A percentile compares a stretch with the other conserved stretches of the same genome.
phyloP scores from a whole-genome alignment of 2,888 invertebrate species.

The Drosophila nigricruria region DNA sequence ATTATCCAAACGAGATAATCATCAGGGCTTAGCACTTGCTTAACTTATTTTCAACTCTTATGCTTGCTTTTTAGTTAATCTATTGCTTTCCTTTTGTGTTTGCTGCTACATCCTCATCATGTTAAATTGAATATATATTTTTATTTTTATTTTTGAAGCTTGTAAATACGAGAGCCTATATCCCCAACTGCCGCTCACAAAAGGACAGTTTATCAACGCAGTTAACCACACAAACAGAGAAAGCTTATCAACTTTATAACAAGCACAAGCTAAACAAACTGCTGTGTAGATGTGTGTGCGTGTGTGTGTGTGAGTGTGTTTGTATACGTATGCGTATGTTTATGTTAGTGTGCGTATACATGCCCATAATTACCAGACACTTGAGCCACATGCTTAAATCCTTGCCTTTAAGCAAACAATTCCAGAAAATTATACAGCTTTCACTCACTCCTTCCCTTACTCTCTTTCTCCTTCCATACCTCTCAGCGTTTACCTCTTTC shows the following conservation, averaged over 20 bases:
- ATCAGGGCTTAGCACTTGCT: conserved; percentile 18
- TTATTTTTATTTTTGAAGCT: conserved; percentile 3
- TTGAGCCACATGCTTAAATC: conserved; percentile 59
- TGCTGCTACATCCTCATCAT: conserved; percentile 11
- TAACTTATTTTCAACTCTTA: conserved; percentile 5
- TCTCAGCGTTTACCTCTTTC: background rate
- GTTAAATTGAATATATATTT: conserved; percentile 50
- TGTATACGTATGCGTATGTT: too few species aligned
- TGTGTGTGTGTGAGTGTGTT: background rate
- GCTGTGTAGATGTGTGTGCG: background rate
- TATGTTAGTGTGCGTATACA: conserved; percentile 7
- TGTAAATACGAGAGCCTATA: conserved; percentile 19
- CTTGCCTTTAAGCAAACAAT: conserved; percentile 53
- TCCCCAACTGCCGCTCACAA: background rate
- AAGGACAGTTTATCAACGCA: conserved; percentile 47
- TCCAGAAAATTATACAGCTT: conserved; percentile 50
- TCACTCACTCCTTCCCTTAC: background rate
- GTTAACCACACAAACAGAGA: conserved; percentile 39
- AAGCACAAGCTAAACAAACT: conserved; percentile 19
- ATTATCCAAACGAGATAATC: background rate
- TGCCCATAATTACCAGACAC: conserved; percentile 56
- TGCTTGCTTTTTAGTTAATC: background rate
- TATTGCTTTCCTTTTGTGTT: background rate
- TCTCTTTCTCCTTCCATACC: background rate
- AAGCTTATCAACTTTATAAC: conserved; percentile 50